Percentiles rank a stretch among this genome's conserved stretches.
Conservation (phyloP, 2,888 invertebrate species). For the Serripes groenlandicus region DNA sequence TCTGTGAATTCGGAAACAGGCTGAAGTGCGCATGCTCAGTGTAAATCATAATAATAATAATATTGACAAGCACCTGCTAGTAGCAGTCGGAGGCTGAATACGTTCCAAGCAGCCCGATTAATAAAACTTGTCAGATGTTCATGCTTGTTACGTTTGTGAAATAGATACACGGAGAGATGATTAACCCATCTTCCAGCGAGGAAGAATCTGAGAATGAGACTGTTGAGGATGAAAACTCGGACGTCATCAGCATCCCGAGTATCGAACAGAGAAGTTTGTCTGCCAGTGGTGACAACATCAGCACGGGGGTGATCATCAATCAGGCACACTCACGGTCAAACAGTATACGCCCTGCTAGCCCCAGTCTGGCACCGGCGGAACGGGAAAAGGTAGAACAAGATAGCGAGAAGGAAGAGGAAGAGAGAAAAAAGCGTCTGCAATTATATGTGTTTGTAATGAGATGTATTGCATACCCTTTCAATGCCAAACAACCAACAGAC, state of each 20-base stretch:
- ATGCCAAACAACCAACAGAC: constrained; percentile 99
- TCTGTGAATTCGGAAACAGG: too few species aligned
- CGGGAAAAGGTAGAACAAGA: constrained; percentile 88
- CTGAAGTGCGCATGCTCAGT: constrained; percentile 57
- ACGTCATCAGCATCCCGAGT: constrained; percentile 84
- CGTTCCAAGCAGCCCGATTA: constrained; percentile 1
- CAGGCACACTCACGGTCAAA: constrained; percentile 86
- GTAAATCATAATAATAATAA: constrained; percentile 59
- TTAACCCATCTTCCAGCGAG: constrained; percentile 98
- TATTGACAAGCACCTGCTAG: constrained; percentile 62
- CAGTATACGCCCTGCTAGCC: constrained; percentile 93
- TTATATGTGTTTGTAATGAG: constrained; percentile 99
- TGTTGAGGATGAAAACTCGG: constrained; percentile 88
- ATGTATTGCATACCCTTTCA: constrained; percentile 99
- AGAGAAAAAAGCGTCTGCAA: constrained; percentile 97
- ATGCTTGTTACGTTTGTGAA: not conserved
- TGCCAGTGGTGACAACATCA: constrained; percentile 85
- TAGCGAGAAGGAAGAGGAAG: constrained; percentile 96
- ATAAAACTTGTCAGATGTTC: not conserved
- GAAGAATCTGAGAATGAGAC: constrained; percentile 96
- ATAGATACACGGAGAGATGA: constrained; percentile 89
- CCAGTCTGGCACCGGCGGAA: constrained; percentile 96
- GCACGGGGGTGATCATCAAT: constrained; percentile 68
- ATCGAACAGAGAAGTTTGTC: constrained; percentile 85
- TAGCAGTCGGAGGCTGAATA: constrained; percentile 40